phyloP scores from a whole-genome alignment of 2,888 invertebrate genomes.

The Idaea straminata region DNA sequence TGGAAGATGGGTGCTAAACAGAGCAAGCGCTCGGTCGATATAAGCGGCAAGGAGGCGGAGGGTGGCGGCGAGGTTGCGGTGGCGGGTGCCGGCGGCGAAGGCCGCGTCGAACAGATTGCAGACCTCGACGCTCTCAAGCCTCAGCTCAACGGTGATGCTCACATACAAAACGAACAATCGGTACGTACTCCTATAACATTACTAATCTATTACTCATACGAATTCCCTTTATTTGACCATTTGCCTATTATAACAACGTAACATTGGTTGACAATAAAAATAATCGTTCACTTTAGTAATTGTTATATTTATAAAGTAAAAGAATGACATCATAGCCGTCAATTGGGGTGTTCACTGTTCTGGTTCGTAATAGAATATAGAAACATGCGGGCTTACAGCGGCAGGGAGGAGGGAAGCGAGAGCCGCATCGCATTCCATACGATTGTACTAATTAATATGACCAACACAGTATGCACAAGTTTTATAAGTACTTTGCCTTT shows the following conservation, averaged over 20 bases:
- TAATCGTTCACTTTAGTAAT: background rate
- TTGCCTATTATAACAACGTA: background rate
- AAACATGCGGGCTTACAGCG: slow-evolving; percentile 26
- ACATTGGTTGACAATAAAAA: background rate
- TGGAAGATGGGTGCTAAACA: slow-evolving; percentile 89
- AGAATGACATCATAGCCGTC: background rate
- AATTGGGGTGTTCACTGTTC: background rate
- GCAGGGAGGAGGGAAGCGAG: slow-evolving; percentile 16
- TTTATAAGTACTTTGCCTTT: slow-evolving; percentile 18
- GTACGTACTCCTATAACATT: slow-evolving; percentile 49
- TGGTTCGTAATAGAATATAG: background rate
- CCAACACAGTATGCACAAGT: slow-evolving; percentile 17
- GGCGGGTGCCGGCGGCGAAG: slow-evolving; percentile 81
- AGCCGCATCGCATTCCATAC: slow-evolving; percentile 26
- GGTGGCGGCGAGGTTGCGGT: slow-evolving; percentile 80
- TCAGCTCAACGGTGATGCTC: slow-evolving; percentile 86
- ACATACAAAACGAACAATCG: slow-evolving; percentile 76
- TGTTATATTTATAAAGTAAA: slow-evolving; percentile 6
- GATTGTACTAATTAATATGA: slow-evolving; percentile 30
- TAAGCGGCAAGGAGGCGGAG: slow-evolving; percentile 85
- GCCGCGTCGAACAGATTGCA: slow-evolving; percentile 88
- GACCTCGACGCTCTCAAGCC: slow-evolving; percentile 86
- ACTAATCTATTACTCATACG: background rate
- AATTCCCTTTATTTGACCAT: background rate
- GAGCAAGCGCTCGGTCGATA: slow-evolving; percentile 93